A percentile compares a stretch with the other conserved stretches of the same genome.
phyloP scores from a whole-genome alignment of 2,888 invertebrate genomes.

The Fragum fragum region DNA sequence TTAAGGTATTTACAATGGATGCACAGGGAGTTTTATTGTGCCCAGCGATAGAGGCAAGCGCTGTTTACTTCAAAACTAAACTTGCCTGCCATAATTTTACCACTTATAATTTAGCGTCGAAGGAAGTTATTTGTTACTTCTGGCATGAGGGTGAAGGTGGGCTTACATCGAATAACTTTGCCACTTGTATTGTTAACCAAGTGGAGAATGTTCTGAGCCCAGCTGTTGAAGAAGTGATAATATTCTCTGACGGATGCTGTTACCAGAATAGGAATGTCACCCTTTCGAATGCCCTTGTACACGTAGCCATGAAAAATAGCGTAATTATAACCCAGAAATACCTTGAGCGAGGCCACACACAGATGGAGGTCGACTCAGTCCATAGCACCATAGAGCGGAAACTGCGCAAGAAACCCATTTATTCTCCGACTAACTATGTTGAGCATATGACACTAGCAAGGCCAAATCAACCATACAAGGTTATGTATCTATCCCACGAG shows the following conservation, averaged over 20 bases:
- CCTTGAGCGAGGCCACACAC: slow-evolving; percentile 58
- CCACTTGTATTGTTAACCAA: slow-evolving; percentile 38
- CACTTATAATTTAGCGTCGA: slow-evolving; percentile 34
- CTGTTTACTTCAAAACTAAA: slow-evolving; percentile 53
- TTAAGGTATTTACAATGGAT: slow-evolving; percentile 51
- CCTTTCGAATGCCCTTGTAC: slow-evolving; percentile 45
- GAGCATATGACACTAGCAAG: slow-evolving; percentile 42
- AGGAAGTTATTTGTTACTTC: slow-evolving; percentile 46
- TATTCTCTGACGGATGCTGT: slow-evolving; percentile 53
- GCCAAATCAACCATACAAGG: slow-evolving; percentile 23
- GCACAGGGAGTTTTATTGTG: slow-evolving; percentile 43
- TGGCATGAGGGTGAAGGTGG: slow-evolving; percentile 57
- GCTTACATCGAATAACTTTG: slow-evolving; percentile 35
- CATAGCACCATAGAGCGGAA: slow-evolving; percentile 61
- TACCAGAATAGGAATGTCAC: slow-evolving; percentile 47
- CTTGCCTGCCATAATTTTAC: slow-evolving; percentile 56
- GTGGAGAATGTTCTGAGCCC: slow-evolving; percentile 16
- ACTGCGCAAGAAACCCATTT: slow-evolving; percentile 39
- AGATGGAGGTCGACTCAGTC: too few species aligned
- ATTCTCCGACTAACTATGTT: slow-evolving; percentile 50
- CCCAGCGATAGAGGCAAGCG: slow-evolving; percentile 47
- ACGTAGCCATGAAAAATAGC: slow-evolving; percentile 20
- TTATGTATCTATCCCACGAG: slow-evolving; percentile 32
- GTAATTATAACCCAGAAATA: slow-evolving; percentile 42
- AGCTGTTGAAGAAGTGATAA: slow-evolving; percentile 30